Percentiles rank a stretch among this genome's conserved stretches.
Evolutionary conservation across 2,888 invertebrate species (phyloP).

Genomic region (Lamproptera curius): DNA sequence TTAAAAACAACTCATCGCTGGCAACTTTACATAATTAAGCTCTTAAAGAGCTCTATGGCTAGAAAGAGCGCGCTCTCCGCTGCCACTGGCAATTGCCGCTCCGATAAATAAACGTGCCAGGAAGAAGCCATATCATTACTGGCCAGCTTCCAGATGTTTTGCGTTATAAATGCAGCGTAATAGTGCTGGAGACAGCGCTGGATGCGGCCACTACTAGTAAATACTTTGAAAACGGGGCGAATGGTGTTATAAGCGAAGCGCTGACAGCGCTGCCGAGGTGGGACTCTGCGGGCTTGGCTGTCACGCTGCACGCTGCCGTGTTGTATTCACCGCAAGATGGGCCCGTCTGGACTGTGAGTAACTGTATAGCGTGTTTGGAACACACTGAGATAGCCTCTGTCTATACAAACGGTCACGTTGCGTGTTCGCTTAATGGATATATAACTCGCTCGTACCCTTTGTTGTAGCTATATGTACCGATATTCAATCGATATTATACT

Average conservation of each 20-base stretch:
- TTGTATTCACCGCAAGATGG: constrained; percentile 47
- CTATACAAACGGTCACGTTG: constrained; percentile 9
- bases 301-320: constrained; percentile 46
- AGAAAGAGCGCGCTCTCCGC: background rate
- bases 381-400: constrained; percentile 4
- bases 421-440: too few relatives aligned
- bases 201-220: constrained; percentile 38
- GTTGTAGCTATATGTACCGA: too few relatives aligned
- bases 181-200: constrained; percentile 51
- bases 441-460: too few relatives aligned
- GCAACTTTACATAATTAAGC: constrained; percentile 10
- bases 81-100: constrained; percentile 12
- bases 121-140: constrained; percentile 19
- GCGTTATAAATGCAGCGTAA: constrained; percentile 18
- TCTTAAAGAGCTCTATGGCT: constrained; percentile 4
- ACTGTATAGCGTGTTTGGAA: constrained; percentile 8
- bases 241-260: constrained; percentile 51
- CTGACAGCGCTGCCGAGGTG: constrained; percentile 36
- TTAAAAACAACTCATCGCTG: too few relatives aligned
- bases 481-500: too few relatives aligned
- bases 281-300: constrained; percentile 44
- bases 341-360: constrained; percentile 59
- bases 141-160: constrained; percentile 17
- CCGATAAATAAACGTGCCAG: constrained; percentile 9
- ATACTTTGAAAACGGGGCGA: constrained; percentile 51